These are phyloP conservation scores for Bombus difficillimus DNA, from an alignment of 1,140 invertebrate genomes.

Conservation along the genomic window DNA sequence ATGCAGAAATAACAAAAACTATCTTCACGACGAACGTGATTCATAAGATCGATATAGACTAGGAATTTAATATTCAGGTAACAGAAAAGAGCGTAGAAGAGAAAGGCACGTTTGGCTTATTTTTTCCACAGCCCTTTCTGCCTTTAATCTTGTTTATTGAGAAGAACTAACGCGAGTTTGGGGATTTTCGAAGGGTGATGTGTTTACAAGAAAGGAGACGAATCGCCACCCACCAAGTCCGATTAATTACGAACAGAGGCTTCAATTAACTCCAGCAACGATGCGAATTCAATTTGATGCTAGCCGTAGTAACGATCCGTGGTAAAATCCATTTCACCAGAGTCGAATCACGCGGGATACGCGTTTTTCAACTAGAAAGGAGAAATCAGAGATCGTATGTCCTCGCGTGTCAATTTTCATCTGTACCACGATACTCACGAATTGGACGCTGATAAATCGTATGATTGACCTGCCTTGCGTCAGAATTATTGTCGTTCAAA, in stretches of 20 bases:
- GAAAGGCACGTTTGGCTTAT: background rate
- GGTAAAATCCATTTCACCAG: background rate
- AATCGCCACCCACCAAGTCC: background rate
- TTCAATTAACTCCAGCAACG: constrained; percentile 7
- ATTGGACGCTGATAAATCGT: constrained; percentile 28
- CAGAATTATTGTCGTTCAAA: background rate
- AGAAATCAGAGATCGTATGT: constrained; percentile 28
- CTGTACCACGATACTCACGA: background rate
- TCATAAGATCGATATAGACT: background rate
- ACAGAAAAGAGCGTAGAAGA: rapidly evolving
- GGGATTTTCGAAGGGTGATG: background rate
- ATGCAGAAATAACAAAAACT: no score
- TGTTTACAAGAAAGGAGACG: background rate
- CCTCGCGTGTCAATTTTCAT: constrained; percentile 25
- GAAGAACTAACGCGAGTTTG: background rate
- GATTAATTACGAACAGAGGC: constrained; percentile 44
- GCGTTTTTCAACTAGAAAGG: constrained; percentile 22
- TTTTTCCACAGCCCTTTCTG: background rate
- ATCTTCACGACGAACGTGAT: no score
- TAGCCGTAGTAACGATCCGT: background rate
- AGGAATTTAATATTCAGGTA: constrained; percentile 3
- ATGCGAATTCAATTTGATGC: constrained; percentile 39
- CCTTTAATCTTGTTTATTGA: background rate
- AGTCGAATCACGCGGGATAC: no score
- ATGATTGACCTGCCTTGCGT: background rate